Percentiles rank a stretch among this genome's conserved stretches.
Conservation (phyloP, 2,113 vertebrate species). For the Odobenus rosmarus region DNA sequence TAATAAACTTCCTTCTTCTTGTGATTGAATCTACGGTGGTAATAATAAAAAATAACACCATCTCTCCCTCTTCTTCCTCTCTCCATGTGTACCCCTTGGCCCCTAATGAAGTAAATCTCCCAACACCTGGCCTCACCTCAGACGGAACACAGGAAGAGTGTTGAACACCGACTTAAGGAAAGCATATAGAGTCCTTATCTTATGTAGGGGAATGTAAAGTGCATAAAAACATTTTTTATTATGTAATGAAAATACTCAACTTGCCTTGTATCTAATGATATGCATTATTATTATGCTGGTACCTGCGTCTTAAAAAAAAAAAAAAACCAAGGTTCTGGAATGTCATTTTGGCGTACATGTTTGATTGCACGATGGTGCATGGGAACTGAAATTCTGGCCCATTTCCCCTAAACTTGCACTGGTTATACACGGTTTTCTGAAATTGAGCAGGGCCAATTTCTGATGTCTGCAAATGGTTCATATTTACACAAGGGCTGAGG, state of each 20-base stretch:
- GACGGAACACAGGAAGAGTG: neutral
- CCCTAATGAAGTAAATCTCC: neutral
- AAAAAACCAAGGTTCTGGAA: neutral
- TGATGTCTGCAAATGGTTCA: neutral
- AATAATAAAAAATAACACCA: constrained; percentile 6
- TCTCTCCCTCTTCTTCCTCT: neutral
- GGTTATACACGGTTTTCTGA: neutral
- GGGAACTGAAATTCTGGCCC: constrained; percentile 12
- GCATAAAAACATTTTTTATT: neutral
- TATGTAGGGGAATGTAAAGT: neutral
- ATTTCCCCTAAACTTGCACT: neutral
- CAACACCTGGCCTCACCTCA: neutral
- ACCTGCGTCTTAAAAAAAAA: neutral
- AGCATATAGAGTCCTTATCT: neutral
- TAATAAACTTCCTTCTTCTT: constrained; percentile 65
- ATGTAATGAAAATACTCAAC: neutral
- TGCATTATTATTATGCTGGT: neutral
- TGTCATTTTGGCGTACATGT: neutral
- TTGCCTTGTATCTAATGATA: neutral
- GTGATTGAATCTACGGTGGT: constrained; percentile 62
- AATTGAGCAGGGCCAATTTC: neutral
- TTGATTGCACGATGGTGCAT: neutral
- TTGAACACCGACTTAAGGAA: neutral
- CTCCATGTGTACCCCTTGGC: neutral
- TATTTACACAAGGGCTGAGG: neutral